A percentile compares a stretch with the other conserved stretches of the same genome.
Evolutionary conservation across 2,888 invertebrate species (phyloP).

Genomic region (Dermolepida albohirtum): DNA sequence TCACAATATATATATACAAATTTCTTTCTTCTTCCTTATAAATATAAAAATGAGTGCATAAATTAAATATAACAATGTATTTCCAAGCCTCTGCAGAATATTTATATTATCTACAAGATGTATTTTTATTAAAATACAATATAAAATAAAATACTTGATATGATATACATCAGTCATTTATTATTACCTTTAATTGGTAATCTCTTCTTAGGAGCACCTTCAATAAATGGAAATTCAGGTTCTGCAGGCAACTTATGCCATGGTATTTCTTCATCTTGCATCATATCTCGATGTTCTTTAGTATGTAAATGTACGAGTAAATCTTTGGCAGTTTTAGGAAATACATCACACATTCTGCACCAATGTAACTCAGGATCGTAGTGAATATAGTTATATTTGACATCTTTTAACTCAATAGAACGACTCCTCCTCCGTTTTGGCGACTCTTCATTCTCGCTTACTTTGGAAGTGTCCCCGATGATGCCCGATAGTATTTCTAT

Average conservation of each 20-base stretch:
- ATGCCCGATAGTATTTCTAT: slow-evolving; percentile 89
- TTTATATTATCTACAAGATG: slow-evolving; percentile 33
- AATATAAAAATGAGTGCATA: background rate
- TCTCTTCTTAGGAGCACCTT: slow-evolving; percentile 80
- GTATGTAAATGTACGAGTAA: slow-evolving; percentile 86
- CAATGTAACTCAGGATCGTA: slow-evolving; percentile 93
- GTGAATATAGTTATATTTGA: slow-evolving; percentile 80
- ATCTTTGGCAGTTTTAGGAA: slow-evolving; percentile 88
- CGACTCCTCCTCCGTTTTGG: slow-evolving; percentile 42
- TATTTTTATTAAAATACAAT: slow-evolving; percentile 14
- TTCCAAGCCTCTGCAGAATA: slow-evolving; percentile 18
- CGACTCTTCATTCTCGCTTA: slow-evolving; percentile 59
- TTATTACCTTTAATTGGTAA: slow-evolving; percentile 82
- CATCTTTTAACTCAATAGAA: slow-evolving; percentile 43
- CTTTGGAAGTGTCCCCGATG: slow-evolving; percentile 77
- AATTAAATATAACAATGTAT: slow-evolving; percentile 19
- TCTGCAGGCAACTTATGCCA: slow-evolving; percentile 76
- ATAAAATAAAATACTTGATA: slow-evolving; percentile 16
- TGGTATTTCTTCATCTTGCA: slow-evolving; percentile 76
- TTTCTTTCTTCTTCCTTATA: slow-evolving; percentile 15
- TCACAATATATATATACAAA: slow-evolving; percentile 36
- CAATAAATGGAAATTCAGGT: slow-evolving; percentile 76
- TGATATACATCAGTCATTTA: slow-evolving; percentile 9
- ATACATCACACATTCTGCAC: slow-evolving; percentile 88
- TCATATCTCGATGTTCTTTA: slow-evolving; percentile 77